Evolutionary conservation across 2,888 invertebrate species (phyloP).

Genomic region (Flexamia atlantica): DNA sequence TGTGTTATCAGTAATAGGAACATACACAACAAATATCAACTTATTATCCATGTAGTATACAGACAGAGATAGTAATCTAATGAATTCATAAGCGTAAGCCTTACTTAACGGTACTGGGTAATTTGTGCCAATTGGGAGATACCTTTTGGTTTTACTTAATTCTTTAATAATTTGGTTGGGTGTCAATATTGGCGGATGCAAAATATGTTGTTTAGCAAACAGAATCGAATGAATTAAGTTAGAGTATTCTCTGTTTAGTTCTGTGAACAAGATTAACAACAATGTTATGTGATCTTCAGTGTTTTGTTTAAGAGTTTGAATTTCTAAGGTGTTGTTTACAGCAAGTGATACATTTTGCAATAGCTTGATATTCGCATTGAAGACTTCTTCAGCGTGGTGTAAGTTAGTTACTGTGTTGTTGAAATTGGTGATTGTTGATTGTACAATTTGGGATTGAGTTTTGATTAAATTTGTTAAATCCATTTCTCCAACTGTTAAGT

Average conservation of each 20-base stretch:
- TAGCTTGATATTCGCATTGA: neutral
- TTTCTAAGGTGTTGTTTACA: neutral
- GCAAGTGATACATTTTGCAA: neutral
- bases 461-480: conserved; percentile 12
- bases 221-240: conserved; percentile 11
- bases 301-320: neutral
- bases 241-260: conserved; percentile 24
- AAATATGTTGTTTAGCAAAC: conserved; percentile 19
- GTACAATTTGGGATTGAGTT: conserved; percentile 8
- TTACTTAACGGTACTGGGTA: neutral
- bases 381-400: conserved; percentile 17
- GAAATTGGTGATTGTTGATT: conserved; percentile 14
- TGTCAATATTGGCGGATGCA: conserved; percentile 1
- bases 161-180: neutral
- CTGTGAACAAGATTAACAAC: neutral
- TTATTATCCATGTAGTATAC: conserved; percentile 3
- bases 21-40: neutral
- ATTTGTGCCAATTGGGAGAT: neutral
- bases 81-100: neutral
- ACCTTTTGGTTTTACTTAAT: conserved; percentile 14
- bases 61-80: neutral
- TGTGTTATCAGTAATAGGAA: neutral
- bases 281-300: neutral
- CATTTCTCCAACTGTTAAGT: neutral
- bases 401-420: conserved; percentile 20